Evolutionary conservation across 2,888 invertebrate species (phyloP), one percentile per base, ranked within the genome.

Genomic region (Pasiphila rectangulata): DNA sequence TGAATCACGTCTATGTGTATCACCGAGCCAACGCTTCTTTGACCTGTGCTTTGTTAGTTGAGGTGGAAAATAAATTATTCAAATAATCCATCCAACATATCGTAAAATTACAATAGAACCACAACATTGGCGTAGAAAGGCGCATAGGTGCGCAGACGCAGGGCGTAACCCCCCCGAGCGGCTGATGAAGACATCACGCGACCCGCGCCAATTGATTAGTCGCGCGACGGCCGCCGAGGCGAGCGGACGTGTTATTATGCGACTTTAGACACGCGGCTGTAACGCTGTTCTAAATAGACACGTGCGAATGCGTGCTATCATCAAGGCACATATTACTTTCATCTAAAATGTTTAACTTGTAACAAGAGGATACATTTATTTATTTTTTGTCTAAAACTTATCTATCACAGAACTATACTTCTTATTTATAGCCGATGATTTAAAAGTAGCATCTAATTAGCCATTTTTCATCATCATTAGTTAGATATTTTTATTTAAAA

Each of bases 111-210:
- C 46, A 54, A 54, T 42, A 41, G 47, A 46, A 48, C 43, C 38
- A 43, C 40, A 38, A 54, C 46, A 52, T 51, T 48, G 41, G 48
- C 42, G 45, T 45, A 37, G 51, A 51, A 46, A 47, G 44, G 52
- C 40, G 61, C 23, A 57, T 70, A 67, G 69, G 63, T 69, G 69
- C 62, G 69, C 72, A 64, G 63, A 76, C 74, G 79, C 75, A 78
- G 79, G 86, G 86, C 86, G 85, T 83, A 79, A 72, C 83, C 79
- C 85, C 86, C 74, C 69, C 77, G 59, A 82, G 87, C 86, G 71
- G 63, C 83, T 83, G 85, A 88, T 88, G 87, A 87, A 87, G 87
- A 84, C 87, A 88, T 88, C 87, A 87, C 77, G 80, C 74, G 72
- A 57, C 77, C 21, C 78, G 71, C 75, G 74, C 74, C 85, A 85